Evolutionary conservation across 2,113 vertebrate genomes (phyloP).

Genomic region (Takifugu flavidus): DNA sequence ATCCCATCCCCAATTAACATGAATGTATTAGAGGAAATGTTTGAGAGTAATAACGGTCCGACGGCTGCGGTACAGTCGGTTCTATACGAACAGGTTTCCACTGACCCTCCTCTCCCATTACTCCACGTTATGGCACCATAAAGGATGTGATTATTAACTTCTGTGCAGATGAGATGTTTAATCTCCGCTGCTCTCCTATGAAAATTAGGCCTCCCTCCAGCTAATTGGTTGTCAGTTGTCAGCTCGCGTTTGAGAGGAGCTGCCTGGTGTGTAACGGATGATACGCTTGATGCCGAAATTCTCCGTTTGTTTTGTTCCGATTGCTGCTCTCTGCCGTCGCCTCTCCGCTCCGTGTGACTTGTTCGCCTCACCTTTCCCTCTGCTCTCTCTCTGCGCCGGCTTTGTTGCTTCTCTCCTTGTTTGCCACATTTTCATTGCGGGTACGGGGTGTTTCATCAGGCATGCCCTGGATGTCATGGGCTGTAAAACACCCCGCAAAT

Average conservation of each 20-base stretch:
- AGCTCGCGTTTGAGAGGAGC: slow-evolving; percentile 45
- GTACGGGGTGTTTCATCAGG: too few species aligned
- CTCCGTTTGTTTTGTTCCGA: slow-evolving; percentile 3
- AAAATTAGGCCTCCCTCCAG: slow-evolving; percentile 19
- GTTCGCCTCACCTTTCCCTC: too few species aligned
- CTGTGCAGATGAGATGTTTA: slow-evolving; percentile 40
- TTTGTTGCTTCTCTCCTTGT: too few species aligned
- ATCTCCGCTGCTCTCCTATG: slow-evolving; percentile 70
- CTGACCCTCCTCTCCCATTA: slow-evolving; percentile 11
- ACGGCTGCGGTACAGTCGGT: too few species aligned
- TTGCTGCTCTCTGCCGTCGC: not conserved
- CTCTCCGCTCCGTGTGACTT: too few species aligned
- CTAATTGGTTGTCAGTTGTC: slow-evolving; percentile 78
- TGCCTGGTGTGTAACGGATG: slow-evolving; percentile 9
- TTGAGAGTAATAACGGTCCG: too few species aligned
- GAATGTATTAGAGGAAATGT: too few species aligned
- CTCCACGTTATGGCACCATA: slow-evolving; percentile 32
- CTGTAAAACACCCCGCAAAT: too few species aligned
- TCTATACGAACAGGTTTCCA: slow-evolving; percentile 4
- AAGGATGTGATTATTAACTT: slow-evolving; percentile 47
- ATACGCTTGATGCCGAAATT: slow-evolving; percentile 24
- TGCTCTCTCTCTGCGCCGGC: too few species aligned
- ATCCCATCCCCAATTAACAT: too few species aligned
- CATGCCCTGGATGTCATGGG: too few species aligned
- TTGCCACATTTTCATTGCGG: too few species aligned